Conservation (phyloP, 1,140 invertebrate species). For the Acromyrmex charruanus region DNA sequence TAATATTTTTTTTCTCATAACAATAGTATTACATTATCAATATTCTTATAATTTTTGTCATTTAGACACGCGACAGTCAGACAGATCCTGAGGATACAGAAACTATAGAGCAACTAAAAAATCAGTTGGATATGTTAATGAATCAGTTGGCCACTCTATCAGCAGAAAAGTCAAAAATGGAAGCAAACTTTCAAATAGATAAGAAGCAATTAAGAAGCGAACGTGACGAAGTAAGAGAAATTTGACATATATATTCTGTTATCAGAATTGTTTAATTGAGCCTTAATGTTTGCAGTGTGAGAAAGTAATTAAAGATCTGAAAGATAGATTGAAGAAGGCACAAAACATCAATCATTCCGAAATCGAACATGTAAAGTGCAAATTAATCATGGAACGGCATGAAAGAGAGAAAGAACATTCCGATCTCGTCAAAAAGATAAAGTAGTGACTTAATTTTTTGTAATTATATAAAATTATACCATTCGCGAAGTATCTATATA, state of each 20-base stretch:
- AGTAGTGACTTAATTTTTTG: constrained; percentile 72
- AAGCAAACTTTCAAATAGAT: constrained; percentile 93
- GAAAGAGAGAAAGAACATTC: constrained; percentile 93
- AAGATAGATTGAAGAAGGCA: constrained; percentile 88
- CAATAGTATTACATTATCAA: neutral
- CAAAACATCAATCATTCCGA: constrained; percentile 88
- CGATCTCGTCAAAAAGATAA: constrained; percentile 91
- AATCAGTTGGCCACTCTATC: constrained; percentile 92
- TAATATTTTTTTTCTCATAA: neutral
- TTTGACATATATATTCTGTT: constrained; percentile 22
- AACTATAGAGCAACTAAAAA: constrained; percentile 85
- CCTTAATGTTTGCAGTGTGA: constrained; percentile 88
- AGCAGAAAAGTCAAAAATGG: constrained; percentile 93
- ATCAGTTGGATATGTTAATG: constrained; percentile 90
- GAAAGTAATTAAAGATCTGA: constrained; percentile 88
- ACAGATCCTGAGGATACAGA: constrained; percentile 77
- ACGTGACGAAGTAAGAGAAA: constrained; percentile 86
- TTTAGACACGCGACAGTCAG: constrained; percentile 60
- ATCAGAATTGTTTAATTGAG: constrained; percentile 10
- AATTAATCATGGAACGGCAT: constrained; percentile 91
- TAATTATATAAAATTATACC: constrained; percentile 9
- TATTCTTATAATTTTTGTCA: constrained; percentile 23
- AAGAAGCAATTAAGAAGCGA: constrained; percentile 91
- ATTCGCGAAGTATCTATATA: neutral
- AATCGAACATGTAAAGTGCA: constrained; percentile 90